Percentiles rank a stretch among this genome's conserved stretches.
Conservation (phyloP, 2,113 vertebrate species). For the Etheostoma cragini region DNA sequence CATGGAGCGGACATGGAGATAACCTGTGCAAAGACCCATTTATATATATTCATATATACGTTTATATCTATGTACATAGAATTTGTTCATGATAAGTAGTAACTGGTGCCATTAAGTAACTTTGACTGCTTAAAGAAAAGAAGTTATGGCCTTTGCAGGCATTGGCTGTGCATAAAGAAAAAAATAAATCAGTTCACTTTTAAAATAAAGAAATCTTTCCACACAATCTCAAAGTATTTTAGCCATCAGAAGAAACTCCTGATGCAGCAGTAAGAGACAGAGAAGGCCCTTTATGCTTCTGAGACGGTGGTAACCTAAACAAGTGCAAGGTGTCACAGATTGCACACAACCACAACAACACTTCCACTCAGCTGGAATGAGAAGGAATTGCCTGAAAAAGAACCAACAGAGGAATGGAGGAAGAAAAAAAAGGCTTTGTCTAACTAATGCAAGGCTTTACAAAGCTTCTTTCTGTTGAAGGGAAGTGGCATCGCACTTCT, state of each 20-base stretch:
- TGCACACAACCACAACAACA: constrained; percentile 38
- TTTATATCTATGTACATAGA: constrained; percentile 79
- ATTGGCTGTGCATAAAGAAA: constrained; percentile 60
- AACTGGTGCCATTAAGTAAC: constrained; percentile 75
- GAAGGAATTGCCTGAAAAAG: constrained; percentile 9
- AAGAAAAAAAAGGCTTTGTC: constrained; percentile 29
- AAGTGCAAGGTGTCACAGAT: constrained; percentile 64
- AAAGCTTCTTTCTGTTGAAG: constrained; percentile 15
- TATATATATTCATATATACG: constrained; percentile 84
- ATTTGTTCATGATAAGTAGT: constrained; percentile 70
- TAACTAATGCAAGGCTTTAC: constrained; percentile 39
- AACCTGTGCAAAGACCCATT: constrained; percentile 86
- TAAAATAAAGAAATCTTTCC: constrained; percentile 50
- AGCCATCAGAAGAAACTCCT: constrained; percentile 11
- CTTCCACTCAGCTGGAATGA: constrained; percentile 10
- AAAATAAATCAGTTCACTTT: constrained; percentile 49
- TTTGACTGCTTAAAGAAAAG: constrained; percentile 70
- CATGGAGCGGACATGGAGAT: constrained; percentile 82
- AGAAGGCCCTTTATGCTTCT: constrained; percentile 2
- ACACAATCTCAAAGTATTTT: constrained; percentile 64
- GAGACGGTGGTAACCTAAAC: constrained; percentile 35
- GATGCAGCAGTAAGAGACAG: constrained; percentile 14
- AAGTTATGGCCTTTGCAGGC: constrained; percentile 62
- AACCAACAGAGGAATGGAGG: background rate
- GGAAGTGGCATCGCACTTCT: background rate